Evolutionary conservation across 2,113 vertebrate genomes (phyloP), one percentile per base, ranked within the genome.

Genomic region (Corydoras maculifer): DNA sequence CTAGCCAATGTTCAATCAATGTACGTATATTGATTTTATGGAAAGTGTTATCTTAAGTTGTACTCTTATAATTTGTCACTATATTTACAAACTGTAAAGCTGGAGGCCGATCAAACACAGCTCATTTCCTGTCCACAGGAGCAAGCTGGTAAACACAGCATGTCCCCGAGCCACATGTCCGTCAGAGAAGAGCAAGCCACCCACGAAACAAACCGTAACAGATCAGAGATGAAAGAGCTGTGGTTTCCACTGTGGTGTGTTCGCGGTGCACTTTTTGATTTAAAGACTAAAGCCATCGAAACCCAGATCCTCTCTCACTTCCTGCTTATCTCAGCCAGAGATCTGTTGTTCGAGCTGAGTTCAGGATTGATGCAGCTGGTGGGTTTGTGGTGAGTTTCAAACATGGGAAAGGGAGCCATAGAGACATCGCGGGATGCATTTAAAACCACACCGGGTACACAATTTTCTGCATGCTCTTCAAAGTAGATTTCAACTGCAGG

Each of bases 321-420:
- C 68, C 68, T 69, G 68, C 68, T 69, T 69, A 69, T 69, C 68
- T 69, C 68, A 50, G 68, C 68, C 68, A 60, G 58, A 69, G 68
- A 69, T 69, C 68, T 69, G 58, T 35, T 60, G 68, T 48, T 9
- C 48, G 35, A 69, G 57, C 58, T 13, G 57, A 51, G 57, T 57
- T 57, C 13, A 57, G 54, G 54, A 57, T 7, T n/a, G n/a, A 60
- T 60, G 58, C 68, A 69, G 68, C 68, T 69, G 68, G 68, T 8
- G 13, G 29, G 57, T 69, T 60, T 69, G 67, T 60, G 67, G 68
- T 69, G 68, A 35, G 35, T 60, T 69, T 60, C 32, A 69, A 69
- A 69, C 58, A 10, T 60, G 68, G 57, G 58, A 29, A 69, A 50
- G 48, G n/a, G 18, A 59, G 58, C 68, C 68, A 60, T n/a, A 58